Percentiles rank a stretch among this genome's conserved stretches.
phyloP scores from a whole-genome alignment of 2,113 vertebrate species.

The Ptilorrhoa leucosticta region DNA sequence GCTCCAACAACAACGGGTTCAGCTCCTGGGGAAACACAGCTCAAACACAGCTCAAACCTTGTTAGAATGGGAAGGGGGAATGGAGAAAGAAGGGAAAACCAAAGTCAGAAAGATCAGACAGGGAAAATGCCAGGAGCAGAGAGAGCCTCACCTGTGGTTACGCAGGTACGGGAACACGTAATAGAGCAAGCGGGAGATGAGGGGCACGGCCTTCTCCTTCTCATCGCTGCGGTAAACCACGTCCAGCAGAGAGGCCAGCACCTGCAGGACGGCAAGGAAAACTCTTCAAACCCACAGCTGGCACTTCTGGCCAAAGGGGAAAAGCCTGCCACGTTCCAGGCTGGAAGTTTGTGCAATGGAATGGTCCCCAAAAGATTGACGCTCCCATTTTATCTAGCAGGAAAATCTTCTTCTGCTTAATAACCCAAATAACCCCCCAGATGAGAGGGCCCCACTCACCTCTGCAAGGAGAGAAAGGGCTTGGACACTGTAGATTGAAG shows the following conservation, averaged over 20 bases:
- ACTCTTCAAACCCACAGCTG: not conserved
- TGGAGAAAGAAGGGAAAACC: not conserved
- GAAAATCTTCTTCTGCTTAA: not conserved
- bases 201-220: slow-evolving; percentile 92
- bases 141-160: slow-evolving; percentile 85
- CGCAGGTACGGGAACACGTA: slow-evolving; percentile 94
- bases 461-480: slow-evolving; percentile 93
- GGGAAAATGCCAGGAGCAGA: not conserved
- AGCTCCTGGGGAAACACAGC: not conserved
- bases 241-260: slow-evolving; percentile 91
- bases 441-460: slow-evolving; percentile 64
- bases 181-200: slow-evolving; percentile 93
- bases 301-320: not conserved
- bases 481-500: slow-evolving; percentile 93
- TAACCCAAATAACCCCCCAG: not conserved
- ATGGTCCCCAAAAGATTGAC: not conserved
- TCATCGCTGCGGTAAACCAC: slow-evolving; percentile 96
- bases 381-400: not conserved
- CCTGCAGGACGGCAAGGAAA: slow-evolving; percentile 51
- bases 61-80: not conserved
- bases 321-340: fast-evolving
- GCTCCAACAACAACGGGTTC: not conserved
- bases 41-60: not conserved
- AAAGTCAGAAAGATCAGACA: not conserved
- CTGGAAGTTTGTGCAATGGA: not conserved